These are phyloP conservation scores for Sebastes elongatus DNA, from an alignment of 2,797 vertebrate genomes.

Conservation along the genomic window DNA sequence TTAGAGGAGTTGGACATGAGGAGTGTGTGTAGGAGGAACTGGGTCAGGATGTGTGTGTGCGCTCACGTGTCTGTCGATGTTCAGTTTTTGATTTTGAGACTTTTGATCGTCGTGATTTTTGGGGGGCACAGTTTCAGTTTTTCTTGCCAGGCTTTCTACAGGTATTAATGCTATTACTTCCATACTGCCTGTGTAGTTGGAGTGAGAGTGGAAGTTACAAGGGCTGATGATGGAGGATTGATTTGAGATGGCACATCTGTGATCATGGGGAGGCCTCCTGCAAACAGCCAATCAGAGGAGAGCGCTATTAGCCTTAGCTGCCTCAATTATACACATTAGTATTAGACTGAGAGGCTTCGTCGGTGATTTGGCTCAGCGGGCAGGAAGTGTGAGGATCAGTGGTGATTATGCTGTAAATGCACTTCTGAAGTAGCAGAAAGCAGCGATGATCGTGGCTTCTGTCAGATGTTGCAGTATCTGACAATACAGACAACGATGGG, in stretches of 20 bases:
- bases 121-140: background rate
- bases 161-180: background rate
- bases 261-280: constrained; percentile 12
- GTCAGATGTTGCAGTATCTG: background rate
- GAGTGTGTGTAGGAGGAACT: background rate
- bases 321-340: constrained; percentile 59
- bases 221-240: constrained; percentile 4
- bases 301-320: constrained; percentile 1
- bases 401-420: constrained; percentile 39
- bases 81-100: background rate
- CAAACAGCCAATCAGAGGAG: constrained; percentile 22
- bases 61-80: background rate
- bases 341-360: constrained; percentile 24
- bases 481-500: background rate
- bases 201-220: background rate
- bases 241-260: constrained; percentile 26
- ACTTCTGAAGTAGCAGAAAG: background rate
- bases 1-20: constrained; percentile 2
- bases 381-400: constrained; percentile 11
- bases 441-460: background rate
- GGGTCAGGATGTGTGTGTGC: background rate
- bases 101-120: background rate
- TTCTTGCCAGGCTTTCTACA: background rate
- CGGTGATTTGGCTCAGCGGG: constrained; percentile 48
- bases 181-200: background rate